These are phyloP conservation scores for Melanerpes aurifrons DNA, from an alignment of 2,113 vertebrate genomes.

Conservation along the genomic window DNA sequence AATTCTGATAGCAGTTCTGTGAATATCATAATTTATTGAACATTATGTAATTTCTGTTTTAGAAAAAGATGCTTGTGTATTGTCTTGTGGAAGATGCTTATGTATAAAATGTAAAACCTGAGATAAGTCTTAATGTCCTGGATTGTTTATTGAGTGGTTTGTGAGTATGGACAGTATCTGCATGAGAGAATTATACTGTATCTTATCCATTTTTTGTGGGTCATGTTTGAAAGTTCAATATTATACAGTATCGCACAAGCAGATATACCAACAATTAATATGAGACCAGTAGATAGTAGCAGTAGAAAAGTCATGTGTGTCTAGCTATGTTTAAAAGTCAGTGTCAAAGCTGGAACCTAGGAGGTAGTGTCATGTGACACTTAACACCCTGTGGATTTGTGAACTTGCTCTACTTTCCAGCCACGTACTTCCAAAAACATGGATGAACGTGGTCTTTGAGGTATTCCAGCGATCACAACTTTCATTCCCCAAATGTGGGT, in stretches of 20 bases:
- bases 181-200: not conserved
- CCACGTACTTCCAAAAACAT: accelerated
- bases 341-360: not conserved
- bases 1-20: not conserved
- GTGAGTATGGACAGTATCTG: not conserved
- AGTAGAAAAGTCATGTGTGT: not conserved
- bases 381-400: not conserved
- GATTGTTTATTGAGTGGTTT: not conserved
- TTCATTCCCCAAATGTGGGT: not conserved
- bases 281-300: not conserved
- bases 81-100: not conserved
- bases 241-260: not conserved
- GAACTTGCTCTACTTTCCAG: not conserved
- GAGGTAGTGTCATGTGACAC: not conserved
- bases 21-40: not conserved
- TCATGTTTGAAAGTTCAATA: not conserved
- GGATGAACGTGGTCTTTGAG: not conserved
- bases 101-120: not conserved
- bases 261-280: not conserved
- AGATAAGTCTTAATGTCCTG: not conserved
- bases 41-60: not conserved
- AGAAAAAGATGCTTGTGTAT: not conserved
- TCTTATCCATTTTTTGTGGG: not conserved
- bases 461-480: not conserved
- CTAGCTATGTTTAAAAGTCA: not conserved